A percentile compares a stretch with the other conserved stretches of the same genome.
Evolutionary conservation across 2,113 vertebrate genomes (phyloP).

Genomic region (Dicentrarchus labrax): DNA sequence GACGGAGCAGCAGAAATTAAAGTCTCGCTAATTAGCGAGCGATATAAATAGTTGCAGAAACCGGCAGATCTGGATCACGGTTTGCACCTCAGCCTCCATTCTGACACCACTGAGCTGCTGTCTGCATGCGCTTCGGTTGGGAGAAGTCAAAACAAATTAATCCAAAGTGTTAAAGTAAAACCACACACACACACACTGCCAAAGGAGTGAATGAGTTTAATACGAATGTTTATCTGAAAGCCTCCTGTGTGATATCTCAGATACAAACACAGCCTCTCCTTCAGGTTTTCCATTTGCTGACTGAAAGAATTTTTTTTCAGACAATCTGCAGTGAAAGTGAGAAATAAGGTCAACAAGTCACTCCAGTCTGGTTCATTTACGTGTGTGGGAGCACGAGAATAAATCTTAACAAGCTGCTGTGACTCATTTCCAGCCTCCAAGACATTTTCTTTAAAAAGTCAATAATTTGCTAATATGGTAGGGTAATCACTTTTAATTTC

Average conservation of each 20-base stretch:
- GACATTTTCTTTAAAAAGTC: background rate
- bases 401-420: background rate
- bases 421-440: background rate
- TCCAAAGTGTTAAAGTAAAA: constrained; percentile 3
- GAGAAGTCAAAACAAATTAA: constrained; percentile 23
- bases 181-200: background rate
- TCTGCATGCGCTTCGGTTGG: background rate
- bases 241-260: background rate
- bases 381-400: background rate
- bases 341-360: background rate
- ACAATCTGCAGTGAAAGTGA: too few relatives aligned
- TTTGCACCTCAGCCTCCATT: constrained; percentile 35
- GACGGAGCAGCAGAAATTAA: constrained; percentile 74
- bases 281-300: constrained; percentile 1
- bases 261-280: background rate
- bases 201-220: background rate
- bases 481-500: background rate
- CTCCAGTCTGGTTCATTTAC: background rate
- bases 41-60: constrained; percentile 80
- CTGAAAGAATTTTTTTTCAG: too few relatives aligned
- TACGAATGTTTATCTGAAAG: background rate
- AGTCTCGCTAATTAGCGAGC: constrained; percentile 74
- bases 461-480: too few relatives aligned
- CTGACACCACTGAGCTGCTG: constrained; percentile 38
- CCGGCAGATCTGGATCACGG: constrained; percentile 66